Percentiles rank a stretch among this genome's conserved stretches.
Evolutionary conservation across 1,140 invertebrate genomes (phyloP).

Genomic region (Chlorops oryzae): DNA sequence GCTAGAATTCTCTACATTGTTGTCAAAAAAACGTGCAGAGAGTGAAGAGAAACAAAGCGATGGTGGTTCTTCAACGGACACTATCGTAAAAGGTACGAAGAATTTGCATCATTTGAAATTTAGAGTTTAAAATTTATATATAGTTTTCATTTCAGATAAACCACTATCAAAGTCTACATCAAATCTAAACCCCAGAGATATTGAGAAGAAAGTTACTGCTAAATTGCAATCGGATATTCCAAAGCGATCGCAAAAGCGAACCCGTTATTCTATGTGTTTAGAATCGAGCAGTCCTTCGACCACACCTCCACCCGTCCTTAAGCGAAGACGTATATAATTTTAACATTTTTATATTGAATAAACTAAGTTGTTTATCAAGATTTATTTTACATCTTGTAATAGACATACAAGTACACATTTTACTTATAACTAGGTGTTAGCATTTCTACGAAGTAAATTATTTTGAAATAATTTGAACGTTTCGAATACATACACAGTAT

Average conservation of each 20-base stretch:
- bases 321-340: conserved; percentile 40
- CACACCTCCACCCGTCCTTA: conserved; percentile 38
- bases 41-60: conserved; percentile 24
- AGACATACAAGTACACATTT: too few relatives aligned
- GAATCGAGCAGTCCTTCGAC: conserved; percentile 46
- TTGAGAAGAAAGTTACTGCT: conserved; percentile 34
- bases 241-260: conserved; percentile 42
- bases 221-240: conserved; percentile 35
- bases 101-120: background rate
- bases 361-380: too few relatives aligned
- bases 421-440: background rate
- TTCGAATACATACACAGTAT: too few relatives aligned
- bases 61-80: background rate
- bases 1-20: conserved; percentile 55
- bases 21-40: conserved; percentile 51
- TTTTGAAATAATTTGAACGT: too few relatives aligned
- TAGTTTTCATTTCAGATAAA: conserved; percentile 14
- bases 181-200: conserved; percentile 23
- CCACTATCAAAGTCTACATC: background rate
- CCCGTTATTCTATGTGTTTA: conserved; percentile 43
- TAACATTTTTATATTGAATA: background rate
- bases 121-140: background rate
- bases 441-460: too few relatives aligned
- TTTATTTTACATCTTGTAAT: too few relatives aligned
- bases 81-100: background rate